Percentiles rank a stretch among this genome's conserved stretches.
Conservation (phyloP, 1,140 invertebrate species). For the Pomacea maculata region DNA sequence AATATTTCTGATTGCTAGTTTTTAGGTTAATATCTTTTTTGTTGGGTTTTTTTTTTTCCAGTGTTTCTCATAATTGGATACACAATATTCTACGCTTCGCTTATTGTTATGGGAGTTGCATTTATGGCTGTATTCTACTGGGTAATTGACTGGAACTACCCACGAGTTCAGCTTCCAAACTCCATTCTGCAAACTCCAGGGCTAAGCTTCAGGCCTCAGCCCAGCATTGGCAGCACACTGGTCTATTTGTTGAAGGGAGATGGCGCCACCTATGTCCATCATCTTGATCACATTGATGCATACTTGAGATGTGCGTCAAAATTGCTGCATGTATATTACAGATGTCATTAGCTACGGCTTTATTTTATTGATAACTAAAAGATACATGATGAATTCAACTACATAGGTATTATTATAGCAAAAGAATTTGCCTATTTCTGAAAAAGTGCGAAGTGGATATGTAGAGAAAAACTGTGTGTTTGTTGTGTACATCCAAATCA, state of each 20-base stretch:
- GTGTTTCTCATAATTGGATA: slow-evolving; percentile 86
- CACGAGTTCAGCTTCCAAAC: slow-evolving; percentile 84
- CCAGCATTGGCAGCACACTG: slow-evolving; percentile 90
- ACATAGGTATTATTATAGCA: neutral
- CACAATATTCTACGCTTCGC: slow-evolving; percentile 86
- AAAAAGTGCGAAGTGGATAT: too few species aligned
- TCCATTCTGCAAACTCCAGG: slow-evolving; percentile 70
- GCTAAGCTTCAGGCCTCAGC: slow-evolving; percentile 91
- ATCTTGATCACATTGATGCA: slow-evolving; percentile 51
- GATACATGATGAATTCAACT: neutral
- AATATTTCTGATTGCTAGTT: neutral
- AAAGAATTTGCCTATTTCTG: neutral
- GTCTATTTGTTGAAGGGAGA: slow-evolving; percentile 80
- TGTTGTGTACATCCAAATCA: neutral
- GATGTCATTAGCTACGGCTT: too few species aligned
- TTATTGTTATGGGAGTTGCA: slow-evolving; percentile 85
- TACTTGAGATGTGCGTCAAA: slow-evolving; percentile 42
- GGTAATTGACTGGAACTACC: slow-evolving; percentile 84
- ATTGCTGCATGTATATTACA: too few species aligned
- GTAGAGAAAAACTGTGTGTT: neutral
- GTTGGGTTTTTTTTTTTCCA: slow-evolving; percentile 34
- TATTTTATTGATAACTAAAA: too few species aligned
- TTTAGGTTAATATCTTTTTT: neutral
- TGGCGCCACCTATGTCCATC: slow-evolving; percentile 42
- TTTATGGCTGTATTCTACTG: slow-evolving; percentile 93